Percentiles rank a stretch among this genome's conserved stretches.
phyloP scores from a whole-genome alignment of 2,888 invertebrate species.

The Pachliopta kotzebuea region DNA sequence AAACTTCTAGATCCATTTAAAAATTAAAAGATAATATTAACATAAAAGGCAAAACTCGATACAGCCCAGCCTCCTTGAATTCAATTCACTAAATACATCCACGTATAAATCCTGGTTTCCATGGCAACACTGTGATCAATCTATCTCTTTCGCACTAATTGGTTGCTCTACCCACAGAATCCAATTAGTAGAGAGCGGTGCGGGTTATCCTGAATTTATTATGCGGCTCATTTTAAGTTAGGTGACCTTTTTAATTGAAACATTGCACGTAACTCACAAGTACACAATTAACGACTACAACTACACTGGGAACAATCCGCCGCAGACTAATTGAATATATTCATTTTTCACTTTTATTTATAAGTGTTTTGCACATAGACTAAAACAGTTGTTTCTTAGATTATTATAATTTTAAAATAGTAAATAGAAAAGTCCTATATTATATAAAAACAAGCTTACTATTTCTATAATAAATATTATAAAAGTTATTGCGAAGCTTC shows the following conservation, averaged over 20 bases:
- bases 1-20: too few relatives aligned
- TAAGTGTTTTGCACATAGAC: too few relatives aligned
- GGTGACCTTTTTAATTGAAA: constrained; percentile 69
- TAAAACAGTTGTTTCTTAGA: too few relatives aligned
- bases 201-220: constrained; percentile 66
- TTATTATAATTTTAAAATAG: too few relatives aligned
- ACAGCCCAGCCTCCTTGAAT: neutral
- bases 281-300: constrained; percentile 47
- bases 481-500: too few relatives aligned
- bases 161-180: constrained; percentile 63
- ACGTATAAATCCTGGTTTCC: constrained; percentile 10
- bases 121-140: constrained; percentile 22
- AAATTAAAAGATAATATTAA: too few relatives aligned
- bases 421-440: too few relatives aligned
- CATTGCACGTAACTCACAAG: constrained; percentile 60
- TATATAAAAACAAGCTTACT: too few relatives aligned
- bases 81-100: constrained; percentile 4
- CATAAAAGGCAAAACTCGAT: neutral
- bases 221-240: constrained; percentile 65
- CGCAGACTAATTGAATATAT: neutral
- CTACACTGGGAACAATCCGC: constrained; percentile 17
- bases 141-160: constrained; percentile 64
- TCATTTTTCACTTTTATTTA: neutral
- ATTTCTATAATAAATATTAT: too few relatives aligned
- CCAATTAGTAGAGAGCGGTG: constrained; percentile 65